These are phyloP conservation scores for Entomyzon cyanotis DNA, from an alignment of 2,113 vertebrate species.

Conservation along the genomic window DNA sequence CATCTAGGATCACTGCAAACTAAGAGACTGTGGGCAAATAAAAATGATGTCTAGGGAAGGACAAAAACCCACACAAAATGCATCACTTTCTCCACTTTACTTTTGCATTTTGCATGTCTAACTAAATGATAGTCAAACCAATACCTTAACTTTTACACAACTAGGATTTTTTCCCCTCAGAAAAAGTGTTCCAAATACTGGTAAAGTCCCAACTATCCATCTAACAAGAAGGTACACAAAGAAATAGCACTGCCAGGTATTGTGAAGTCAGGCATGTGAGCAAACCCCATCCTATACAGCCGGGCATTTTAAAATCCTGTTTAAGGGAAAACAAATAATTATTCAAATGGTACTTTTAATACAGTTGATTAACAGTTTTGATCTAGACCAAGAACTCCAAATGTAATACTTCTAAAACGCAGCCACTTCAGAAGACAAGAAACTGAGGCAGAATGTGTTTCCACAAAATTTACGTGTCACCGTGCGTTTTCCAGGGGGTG, in stretches of 20 bases:
- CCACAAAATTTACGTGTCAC: fast-evolving
- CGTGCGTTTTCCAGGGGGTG: neutral
- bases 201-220: neutral
- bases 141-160: neutral
- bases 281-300: neutral
- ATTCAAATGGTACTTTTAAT: neutral
- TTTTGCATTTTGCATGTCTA: neutral
- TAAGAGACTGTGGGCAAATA: neutral
- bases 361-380: neutral
- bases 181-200: neutral
- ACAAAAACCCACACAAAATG: neutral
- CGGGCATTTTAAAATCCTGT: neutral
- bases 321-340: neutral
- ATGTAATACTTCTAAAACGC: neutral
- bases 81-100: neutral
- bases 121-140: neutral
- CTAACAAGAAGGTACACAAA: neutral
- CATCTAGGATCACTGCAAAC: neutral
- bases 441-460: fast-evolving
- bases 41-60: neutral
- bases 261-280: neutral
- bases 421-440: fast-evolving
- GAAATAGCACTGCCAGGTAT: neutral
- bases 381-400: neutral
- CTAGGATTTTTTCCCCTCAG: too few relatives aligned